Percentiles rank a stretch among this genome's conserved stretches.
Conservation (phyloP, 1,140 invertebrate species). For the Parapsyche elsis region DNA sequence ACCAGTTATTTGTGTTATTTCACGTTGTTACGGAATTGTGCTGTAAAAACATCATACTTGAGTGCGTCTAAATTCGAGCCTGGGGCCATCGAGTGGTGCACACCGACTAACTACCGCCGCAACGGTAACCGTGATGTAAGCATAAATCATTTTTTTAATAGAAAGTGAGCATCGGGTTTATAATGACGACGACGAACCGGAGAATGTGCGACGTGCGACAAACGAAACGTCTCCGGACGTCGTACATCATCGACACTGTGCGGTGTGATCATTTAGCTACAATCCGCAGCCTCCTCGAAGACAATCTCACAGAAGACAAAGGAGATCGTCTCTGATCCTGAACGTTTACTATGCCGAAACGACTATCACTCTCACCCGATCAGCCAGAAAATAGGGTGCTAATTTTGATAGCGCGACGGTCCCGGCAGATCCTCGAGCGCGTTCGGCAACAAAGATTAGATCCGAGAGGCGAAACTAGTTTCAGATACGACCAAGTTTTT, state of each 20-base stretch:
- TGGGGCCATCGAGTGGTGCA: slow-evolving; percentile 4
- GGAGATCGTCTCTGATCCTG: no score
- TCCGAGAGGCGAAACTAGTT: slow-evolving; percentile 21
- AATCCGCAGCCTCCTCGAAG: no score
- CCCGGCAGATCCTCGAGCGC: neutral
- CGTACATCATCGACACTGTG: no score
- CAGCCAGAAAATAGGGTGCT: neutral
- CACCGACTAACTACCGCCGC: neutral
- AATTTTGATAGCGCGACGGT: neutral
- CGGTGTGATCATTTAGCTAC: no score
- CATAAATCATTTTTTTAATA: slow-evolving; percentile 42
- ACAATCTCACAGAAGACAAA: no score
- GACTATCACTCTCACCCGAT: no score
- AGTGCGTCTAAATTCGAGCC: slow-evolving; percentile 25
- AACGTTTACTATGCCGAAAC: no score
- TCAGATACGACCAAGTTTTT: slow-evolving; percentile 8
- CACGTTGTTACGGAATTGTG: slow-evolving; percentile 23
- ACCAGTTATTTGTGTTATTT: slow-evolving; percentile 24
- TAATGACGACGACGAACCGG: slow-evolving; percentile 16
- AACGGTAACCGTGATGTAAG: slow-evolving; percentile 39
- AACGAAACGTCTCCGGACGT: slow-evolving; percentile 13
- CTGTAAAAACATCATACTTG: slow-evolving; percentile 19
- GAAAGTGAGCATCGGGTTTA: slow-evolving; percentile 29
- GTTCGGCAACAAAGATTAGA: slow-evolving; percentile 25
- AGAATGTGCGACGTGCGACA: slow-evolving; percentile 22